A percentile compares a stretch with the other conserved stretches of the same genome.
Evolutionary conservation across 2,113 vertebrate genomes (phyloP).

Genomic region (Coturnix japonica): DNA sequence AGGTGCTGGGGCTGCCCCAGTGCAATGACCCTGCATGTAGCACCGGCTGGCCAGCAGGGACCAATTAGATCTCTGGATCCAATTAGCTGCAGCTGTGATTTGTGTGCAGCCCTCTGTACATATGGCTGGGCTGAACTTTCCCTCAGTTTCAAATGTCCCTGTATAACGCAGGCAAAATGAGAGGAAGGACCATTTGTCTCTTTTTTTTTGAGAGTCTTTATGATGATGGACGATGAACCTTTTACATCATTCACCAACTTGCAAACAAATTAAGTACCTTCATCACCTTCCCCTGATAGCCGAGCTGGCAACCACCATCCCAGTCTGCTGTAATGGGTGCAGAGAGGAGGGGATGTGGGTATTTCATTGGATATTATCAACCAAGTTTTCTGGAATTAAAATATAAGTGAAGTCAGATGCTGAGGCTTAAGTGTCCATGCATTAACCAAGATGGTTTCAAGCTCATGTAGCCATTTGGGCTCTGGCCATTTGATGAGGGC

Average conservation of each 20-base stretch:
- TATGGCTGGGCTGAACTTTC: constrained; percentile 64
- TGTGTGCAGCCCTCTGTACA: constrained; percentile 59
- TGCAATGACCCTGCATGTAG: not conserved
- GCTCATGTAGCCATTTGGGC: constrained; percentile 32
- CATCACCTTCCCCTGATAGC: constrained; percentile 40
- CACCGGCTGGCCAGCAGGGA: constrained; percentile 29
- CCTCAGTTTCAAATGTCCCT: constrained; percentile 39
- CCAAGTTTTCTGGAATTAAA: constrained; percentile 60
- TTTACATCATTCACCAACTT: constrained; percentile 55
- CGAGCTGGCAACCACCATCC: constrained; percentile 11
- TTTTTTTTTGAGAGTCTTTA: constrained; percentile 22
- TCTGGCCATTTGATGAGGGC: constrained; percentile 2
- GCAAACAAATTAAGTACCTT: constrained; percentile 69
- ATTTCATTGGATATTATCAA: constrained; percentile 33
- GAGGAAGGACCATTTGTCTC: constrained; percentile 57
- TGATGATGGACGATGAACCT: constrained; percentile 67
- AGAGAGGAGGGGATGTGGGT: not conserved
- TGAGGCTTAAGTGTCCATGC: constrained; percentile 56
- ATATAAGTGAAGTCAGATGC: constrained; percentile 57
- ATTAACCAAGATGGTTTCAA: constrained; percentile 62
- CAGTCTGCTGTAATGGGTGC: not conserved
- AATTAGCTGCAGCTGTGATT: constrained; percentile 76
- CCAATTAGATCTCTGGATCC: constrained; percentile 66
- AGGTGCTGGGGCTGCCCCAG: not conserved
- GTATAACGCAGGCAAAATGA: not conserved